Base-by-base conservation (phyloP, 2,113 vertebrate genomes). In the Onychostoma macrolepis region DNA sequence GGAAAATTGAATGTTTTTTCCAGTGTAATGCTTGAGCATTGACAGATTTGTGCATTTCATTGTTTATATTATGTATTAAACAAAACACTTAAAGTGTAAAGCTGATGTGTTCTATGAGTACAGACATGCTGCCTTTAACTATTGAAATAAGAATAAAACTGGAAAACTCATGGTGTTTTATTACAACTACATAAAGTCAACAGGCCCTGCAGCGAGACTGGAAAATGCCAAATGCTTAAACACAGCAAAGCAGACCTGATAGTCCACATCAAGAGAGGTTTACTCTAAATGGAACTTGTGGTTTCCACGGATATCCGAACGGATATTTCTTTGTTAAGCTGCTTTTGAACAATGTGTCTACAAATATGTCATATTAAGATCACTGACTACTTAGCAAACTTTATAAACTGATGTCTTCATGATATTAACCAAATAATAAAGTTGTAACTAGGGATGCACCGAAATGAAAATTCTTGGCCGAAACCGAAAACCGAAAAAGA, bases 1-100 rank as follows among this genome's bases (percentile, higher is more conserved):
- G 78, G 33, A 83, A 76, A 90, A 84, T 38, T 86, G 71, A 80
- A 88, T 85, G 86, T 77, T 89, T 79, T 61, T 83, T 82, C 74
- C 30, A 78, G 48, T 87, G 72, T 88, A 86, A 72, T 88, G 89
- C 89, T 89, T 90, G 87, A 83, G 83, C 56, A 85, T n/a, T 84
- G 80, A 89, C 50, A 88, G 56, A 87, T 77, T 91, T 65, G 78
- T 90, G 74, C 65, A 84, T 84, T 90, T 85, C 63, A 76, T 88
- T 81, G 38, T 88, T 89, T 87, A 50, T 80, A 91, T 48, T 65
- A 45, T 56, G 84, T 75, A 87, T 75, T 56, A 83, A 80, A 87
- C 36, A 13, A 65, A 80, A 84, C 38, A 77, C 41, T 19, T 58
- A 43, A 24, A 89, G 36, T 74, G 33, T 89, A 41, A 61, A 65